These are phyloP conservation scores for Drosophila pseudotalamancana DNA, from an alignment of 2,888 invertebrate genomes.

Conservation along the genomic window DNA sequence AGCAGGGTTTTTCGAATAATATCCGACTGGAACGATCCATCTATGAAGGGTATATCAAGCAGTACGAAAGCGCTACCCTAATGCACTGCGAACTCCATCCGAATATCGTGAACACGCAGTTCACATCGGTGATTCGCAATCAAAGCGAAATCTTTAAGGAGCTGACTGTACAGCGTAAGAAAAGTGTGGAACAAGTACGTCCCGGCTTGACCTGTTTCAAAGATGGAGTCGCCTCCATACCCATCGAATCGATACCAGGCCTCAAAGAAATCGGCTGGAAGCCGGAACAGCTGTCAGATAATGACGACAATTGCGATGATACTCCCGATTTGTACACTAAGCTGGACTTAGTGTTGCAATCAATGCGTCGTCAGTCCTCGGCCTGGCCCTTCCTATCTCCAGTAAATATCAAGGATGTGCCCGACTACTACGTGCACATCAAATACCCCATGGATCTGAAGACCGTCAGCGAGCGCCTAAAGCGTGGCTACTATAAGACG, in stretches of 20 bases:
- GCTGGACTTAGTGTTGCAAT: conserved; percentile 88
- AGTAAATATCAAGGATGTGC: conserved; percentile 94
- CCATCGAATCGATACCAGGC: conserved; percentile 94
- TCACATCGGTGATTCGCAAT: conserved; percentile 89
- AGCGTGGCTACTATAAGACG: conserved; percentile 91
- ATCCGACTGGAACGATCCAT: conserved; percentile 91
- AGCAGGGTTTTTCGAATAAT: conserved; percentile 98
- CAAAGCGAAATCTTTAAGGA: conserved; percentile 92
- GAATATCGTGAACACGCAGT: conserved; percentile 95
- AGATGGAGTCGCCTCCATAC: conserved; percentile 92
- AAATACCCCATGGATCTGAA: conserved; percentile 97
- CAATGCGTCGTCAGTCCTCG: conserved; percentile 90
- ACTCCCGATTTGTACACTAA: conserved; percentile 87
- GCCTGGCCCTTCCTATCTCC: conserved; percentile 98
- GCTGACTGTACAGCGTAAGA: conserved; percentile 93
- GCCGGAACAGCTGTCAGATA: conserved; percentile 87
- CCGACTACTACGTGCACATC: conserved; percentile 98
- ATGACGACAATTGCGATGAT: conserved; percentile 81
- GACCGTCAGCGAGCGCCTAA: conserved; percentile 82
- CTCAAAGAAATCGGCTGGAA: conserved; percentile 93
- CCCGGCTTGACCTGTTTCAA: conserved; percentile 95
- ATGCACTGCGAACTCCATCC: conserved; percentile 99
- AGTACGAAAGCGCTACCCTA: conserved; percentile 97
- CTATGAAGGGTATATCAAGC: conserved; percentile 97
- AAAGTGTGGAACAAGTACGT: conserved; percentile 91